Evolutionary conservation across 2,888 invertebrate species (phyloP).

Genomic region (Pecten maximus): DNA sequence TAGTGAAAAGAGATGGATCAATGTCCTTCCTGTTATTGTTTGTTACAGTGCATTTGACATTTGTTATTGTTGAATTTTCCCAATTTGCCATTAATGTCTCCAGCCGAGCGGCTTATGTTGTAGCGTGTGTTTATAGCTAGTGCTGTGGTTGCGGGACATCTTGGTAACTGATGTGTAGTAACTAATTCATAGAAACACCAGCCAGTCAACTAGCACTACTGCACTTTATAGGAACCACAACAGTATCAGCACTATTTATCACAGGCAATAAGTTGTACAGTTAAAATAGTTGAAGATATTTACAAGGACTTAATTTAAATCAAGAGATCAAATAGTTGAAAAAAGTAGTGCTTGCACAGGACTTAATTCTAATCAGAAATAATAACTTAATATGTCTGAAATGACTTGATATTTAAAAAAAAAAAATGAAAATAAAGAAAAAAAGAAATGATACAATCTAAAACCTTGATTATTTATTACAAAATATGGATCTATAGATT

Average conservation of each 20-base stretch:
- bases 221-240: not conserved
- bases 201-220: not conserved
- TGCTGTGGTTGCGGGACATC: not conserved
- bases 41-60: not conserved
- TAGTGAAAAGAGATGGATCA: too few species aligned
- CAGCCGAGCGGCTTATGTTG: not conserved
- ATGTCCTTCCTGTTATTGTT: too few species aligned
- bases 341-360: not conserved
- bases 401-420: too few species aligned
- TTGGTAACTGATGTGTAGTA: not conserved
- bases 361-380: too few species aligned
- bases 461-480: too few species aligned
- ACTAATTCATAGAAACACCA: not conserved
- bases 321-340: not conserved
- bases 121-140: not conserved
- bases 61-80: not conserved
- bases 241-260: not conserved
- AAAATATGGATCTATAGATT: too few species aligned
- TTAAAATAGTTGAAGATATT: not conserved
- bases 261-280: not conserved
- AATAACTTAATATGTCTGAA: too few species aligned
- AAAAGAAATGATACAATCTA: too few species aligned
- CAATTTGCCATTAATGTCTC: not conserved
- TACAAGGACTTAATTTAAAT: too few species aligned
- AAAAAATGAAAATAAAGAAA: too few species aligned